Evolutionary conservation across 2,888 invertebrate species (phyloP), one percentile per base, ranked within the genome.

Genomic region (Phengaris alcon): DNA sequence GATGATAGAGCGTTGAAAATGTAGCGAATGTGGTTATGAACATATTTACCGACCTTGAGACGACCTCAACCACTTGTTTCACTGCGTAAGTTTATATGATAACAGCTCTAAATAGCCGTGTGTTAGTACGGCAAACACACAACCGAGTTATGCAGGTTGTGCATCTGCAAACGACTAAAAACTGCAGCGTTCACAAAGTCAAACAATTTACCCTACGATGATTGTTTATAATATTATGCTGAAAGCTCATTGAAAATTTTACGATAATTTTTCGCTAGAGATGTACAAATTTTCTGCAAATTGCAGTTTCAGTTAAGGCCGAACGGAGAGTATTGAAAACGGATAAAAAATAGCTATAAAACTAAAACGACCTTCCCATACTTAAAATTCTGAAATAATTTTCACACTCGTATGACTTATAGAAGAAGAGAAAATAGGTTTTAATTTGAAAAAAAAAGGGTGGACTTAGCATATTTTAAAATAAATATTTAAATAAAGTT

Each of bases 91-190:
- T 72, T 12, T 51, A 12, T 72, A 72, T 72, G 72, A 72, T 72
- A 72, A 72, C 72, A 72, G 72, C 72, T 72, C 54, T 72, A 22
- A 52, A 72, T 72, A 72, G 35, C 13, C 52, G 12, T 10, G 68
- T 54, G 54, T 72, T 54, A 54, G 22, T 52, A 54, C 35, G 54
- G 55, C 35, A 59, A 76, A 76, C 74, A 70, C 51, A 48, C 59
- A 64, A 74, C 69, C 35, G 70, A 1, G 57, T 76, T 44, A 57
- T 76, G 64, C 64, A 64, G 35, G 64, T 64, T 64, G 64, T 64
- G 64, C 64, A 64, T 64, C 35, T 64, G 35, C 64, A 64, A 35
- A 44, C 35, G 35, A 12, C 6, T 64, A 64, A 64, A 64, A 64
- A 64, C 35, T 64, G 64, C 35, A 44, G 35, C 12, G 12, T 44